Conservation (phyloP, 2,888 invertebrate genomes). For the Sphinx pinastri region DNA sequence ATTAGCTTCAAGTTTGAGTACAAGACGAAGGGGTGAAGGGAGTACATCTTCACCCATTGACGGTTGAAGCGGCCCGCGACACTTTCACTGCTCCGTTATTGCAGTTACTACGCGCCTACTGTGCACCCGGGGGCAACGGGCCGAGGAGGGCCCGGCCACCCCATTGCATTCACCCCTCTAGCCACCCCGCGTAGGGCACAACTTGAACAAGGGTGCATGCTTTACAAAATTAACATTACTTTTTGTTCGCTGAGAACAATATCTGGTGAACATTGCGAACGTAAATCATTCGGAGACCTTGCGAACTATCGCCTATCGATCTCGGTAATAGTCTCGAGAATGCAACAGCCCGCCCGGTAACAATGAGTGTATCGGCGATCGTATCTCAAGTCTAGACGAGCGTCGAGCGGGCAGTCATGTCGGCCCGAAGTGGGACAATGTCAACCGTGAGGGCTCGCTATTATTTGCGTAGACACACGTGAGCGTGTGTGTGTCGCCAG, state of each 20-base stretch:
- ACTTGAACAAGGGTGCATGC: constrained; percentile 69
- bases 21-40: constrained; percentile 80
- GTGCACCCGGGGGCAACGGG: constrained; percentile 64
- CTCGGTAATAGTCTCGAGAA: constrained; percentile 36
- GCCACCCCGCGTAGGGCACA: constrained; percentile 65
- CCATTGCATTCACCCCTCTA: constrained; percentile 77
- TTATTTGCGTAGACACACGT: constrained; percentile 78
- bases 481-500: constrained; percentile 57
- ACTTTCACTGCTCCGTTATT: constrained; percentile 84
- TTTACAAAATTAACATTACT: constrained; percentile 68
- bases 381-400: constrained; percentile 73
- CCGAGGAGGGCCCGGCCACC: constrained; percentile 62
- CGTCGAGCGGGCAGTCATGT: constrained; percentile 63
- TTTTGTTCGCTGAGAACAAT: constrained; percentile 34
- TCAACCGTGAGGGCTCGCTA: constrained; percentile 78
- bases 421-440: constrained; percentile 73
- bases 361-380: constrained; percentile 66
- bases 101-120: constrained; percentile 83
- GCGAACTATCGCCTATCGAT: constrained; percentile 5
- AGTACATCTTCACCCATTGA: constrained; percentile 83
- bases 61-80: constrained; percentile 82
- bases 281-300: constrained; percentile 34
- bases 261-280: neutral
- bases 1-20: constrained; percentile 77
- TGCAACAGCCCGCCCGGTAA: constrained; percentile 49